These are phyloP conservation scores for Plodia interpunctella DNA, from an alignment of 1,140 invertebrate genomes.

Conservation along the genomic window DNA sequence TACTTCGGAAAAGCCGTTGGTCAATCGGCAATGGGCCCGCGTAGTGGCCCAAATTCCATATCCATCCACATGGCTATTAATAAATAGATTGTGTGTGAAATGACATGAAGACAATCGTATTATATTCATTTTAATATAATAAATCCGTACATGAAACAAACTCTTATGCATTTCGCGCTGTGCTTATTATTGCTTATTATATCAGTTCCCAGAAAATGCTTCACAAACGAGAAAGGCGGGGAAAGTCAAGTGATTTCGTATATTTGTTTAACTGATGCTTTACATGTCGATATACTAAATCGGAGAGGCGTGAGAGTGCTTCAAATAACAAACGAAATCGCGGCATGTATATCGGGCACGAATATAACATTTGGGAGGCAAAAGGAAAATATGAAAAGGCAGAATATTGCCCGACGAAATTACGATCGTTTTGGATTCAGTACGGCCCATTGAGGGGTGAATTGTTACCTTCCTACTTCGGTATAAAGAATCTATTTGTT, in stretches of 20 bases:
- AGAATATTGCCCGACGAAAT: conserved; percentile 72
- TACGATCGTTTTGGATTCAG: conserved; percentile 73
- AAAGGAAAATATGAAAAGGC: conserved; percentile 73
- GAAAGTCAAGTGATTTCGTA: conserved; percentile 30
- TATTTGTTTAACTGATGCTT: conserved; percentile 56
- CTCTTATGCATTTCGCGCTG: background rate
- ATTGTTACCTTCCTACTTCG: conserved; percentile 71
- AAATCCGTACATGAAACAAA: no score
- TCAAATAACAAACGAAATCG: conserved; percentile 70
- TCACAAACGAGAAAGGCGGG: conserved; percentile 13
- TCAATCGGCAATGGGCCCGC: no score
- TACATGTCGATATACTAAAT: conserved; percentile 56
- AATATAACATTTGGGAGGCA: conserved; percentile 61
- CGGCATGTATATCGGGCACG: conserved; percentile 53
- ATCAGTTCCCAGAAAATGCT: background rate
- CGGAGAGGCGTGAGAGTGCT: conserved; percentile 47
- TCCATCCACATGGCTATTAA: no score
- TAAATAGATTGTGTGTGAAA: no score
- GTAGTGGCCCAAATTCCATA: no score
- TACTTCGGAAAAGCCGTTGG: no score
- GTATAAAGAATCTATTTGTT: conserved; percentile 69
- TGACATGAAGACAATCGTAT: no score
- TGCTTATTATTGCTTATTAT: background rate
- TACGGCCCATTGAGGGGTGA: conserved; percentile 67
- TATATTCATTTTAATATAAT: no score